Evolutionary conservation across 2,113 vertebrate species (phyloP).

Genomic region (Podarcis cretensis): DNA sequence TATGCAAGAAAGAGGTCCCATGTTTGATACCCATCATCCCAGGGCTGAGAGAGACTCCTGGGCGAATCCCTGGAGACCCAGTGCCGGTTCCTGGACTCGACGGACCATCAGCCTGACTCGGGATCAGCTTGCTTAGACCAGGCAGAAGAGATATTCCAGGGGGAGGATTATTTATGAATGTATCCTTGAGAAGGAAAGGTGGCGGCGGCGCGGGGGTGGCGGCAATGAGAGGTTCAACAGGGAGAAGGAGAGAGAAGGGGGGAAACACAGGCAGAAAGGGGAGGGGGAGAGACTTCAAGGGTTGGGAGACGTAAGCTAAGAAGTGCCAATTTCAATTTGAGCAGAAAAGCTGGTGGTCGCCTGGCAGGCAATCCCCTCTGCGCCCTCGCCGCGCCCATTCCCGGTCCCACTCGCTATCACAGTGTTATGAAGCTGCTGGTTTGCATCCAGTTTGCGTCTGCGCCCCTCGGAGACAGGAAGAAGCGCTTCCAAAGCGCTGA

Average conservation of each 20-base stretch:
- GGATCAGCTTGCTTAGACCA: too few relatives aligned
- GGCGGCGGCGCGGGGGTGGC: too few relatives aligned
- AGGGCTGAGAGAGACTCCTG: too few relatives aligned
- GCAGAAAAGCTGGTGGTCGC: background rate
- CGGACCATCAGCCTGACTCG: too few relatives aligned
- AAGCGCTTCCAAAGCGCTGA: background rate
- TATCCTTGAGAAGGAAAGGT: background rate
- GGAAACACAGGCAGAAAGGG: background rate
- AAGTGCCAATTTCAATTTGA: background rate
- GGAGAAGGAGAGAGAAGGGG: background rate
- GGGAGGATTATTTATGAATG: background rate
- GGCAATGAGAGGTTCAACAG: background rate
- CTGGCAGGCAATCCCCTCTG: background rate
- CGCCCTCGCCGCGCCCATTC: background rate
- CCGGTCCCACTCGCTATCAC: too few relatives aligned
- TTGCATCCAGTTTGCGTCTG: conserved; percentile 4
- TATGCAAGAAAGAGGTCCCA: too few relatives aligned
- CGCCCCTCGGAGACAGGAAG: background rate
- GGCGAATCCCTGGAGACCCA: too few relatives aligned
- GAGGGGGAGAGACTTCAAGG: background rate
- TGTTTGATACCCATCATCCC: too few relatives aligned
- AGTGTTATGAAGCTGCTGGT: background rate
- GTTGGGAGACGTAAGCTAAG: background rate
- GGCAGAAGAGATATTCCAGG: background rate
- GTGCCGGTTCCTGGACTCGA: too few relatives aligned